Evolutionary conservation across 2,113 vertebrate genomes (phyloP).

Genomic region (Tringa solitaria): DNA sequence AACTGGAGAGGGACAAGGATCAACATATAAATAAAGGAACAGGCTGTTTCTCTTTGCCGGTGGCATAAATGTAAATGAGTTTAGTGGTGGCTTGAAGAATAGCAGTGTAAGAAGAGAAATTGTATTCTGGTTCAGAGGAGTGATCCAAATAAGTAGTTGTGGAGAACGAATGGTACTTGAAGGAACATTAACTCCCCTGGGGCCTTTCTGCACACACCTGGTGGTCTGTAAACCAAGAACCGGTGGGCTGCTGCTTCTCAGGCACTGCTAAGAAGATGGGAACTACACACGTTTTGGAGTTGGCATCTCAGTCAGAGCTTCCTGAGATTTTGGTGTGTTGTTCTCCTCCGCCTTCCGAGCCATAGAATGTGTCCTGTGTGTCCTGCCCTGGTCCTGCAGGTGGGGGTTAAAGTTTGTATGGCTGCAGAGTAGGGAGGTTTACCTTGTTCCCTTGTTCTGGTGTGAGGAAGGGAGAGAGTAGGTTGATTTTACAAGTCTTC

Average conservation of each 20-base stretch:
- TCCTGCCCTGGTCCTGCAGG: not conserved
- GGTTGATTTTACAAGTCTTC: not conserved
- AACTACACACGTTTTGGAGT: not conserved
- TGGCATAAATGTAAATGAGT: not conserved
- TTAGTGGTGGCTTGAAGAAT: not conserved
- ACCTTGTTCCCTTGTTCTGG: not conserved
- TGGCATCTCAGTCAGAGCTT: not conserved
- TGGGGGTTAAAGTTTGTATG: not conserved
- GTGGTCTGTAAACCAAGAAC: not conserved
- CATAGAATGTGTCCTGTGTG: accelerated
- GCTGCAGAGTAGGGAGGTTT: not conserved
- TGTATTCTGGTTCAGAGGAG: not conserved
- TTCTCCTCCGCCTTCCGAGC: not conserved
- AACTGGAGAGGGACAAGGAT: not conserved
- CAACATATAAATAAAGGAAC: not conserved
- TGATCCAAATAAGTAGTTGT: not conserved
- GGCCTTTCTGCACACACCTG: not conserved
- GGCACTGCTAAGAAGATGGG: not conserved
- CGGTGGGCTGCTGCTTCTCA: not conserved
- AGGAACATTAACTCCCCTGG: not conserved
- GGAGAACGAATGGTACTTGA: not conserved
- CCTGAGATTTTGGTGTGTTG: not conserved
- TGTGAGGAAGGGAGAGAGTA: accelerated
- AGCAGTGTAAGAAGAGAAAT: not conserved
- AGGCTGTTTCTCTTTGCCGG: not conserved